These are phyloP conservation scores for Austrolebias charrua DNA, from an alignment of 2,797 vertebrate species.

Conservation along the genomic window DNA sequence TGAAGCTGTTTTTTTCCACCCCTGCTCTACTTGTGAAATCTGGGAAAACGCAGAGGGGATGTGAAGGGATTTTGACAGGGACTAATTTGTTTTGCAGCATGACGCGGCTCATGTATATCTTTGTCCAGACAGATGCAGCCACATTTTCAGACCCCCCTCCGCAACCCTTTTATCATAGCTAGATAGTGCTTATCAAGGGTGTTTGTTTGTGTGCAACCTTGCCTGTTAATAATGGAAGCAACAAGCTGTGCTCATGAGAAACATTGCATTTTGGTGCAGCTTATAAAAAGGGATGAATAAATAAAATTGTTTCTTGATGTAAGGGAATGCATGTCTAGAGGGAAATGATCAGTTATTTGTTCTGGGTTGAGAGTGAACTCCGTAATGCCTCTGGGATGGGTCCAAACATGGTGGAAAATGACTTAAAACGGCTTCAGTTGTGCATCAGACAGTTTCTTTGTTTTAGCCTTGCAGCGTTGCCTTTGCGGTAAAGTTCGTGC, in stretches of 20 bases:
- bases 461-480: constrained; percentile 6
- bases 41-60: constrained; percentile 45
- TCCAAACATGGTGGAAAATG: not conserved
- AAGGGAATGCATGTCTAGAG: not conserved
- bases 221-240: constrained; percentile 38
- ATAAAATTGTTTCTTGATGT: constrained; percentile 5
- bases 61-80: constrained; percentile 63
- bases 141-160: constrained; percentile 3
- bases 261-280: constrained; percentile 5
- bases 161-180: constrained; percentile 43
- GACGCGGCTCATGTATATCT: constrained; percentile 49
- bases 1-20: constrained; percentile 41
- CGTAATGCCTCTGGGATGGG: not conserved
- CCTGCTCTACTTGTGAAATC: constrained; percentile 44
- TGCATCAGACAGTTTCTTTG: constrained; percentile 6
- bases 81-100: constrained; percentile 68
- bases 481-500: not conserved
- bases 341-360: constrained; percentile 6
- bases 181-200: constrained; percentile 46
- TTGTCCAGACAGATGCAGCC: constrained; percentile 35
- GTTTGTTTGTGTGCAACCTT: constrained; percentile 40
- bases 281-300: constrained; percentile 18
- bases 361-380: constrained; percentile 24
- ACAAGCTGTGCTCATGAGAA: constrained; percentile 28
- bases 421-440: constrained; percentile 12